Conservation (phyloP, 2,113 vertebrate genomes). For the Corythornis cristatus region DNA sequence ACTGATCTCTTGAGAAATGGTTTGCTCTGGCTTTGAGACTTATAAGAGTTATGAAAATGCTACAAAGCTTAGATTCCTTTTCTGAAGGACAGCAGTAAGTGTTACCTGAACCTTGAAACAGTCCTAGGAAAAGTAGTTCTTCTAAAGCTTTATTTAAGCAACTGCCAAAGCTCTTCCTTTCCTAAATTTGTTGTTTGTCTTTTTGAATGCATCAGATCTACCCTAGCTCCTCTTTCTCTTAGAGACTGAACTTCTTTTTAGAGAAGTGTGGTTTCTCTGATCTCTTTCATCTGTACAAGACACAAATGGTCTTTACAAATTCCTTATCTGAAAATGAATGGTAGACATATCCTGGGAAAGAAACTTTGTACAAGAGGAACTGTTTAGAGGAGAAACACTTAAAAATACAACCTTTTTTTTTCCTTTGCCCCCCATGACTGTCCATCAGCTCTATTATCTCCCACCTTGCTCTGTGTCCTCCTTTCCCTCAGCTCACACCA, state of each 20-base stretch:
- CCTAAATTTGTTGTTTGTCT: not conserved
- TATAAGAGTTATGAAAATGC: not conserved
- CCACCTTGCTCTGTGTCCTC: not conserved
- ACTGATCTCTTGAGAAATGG: not conserved
- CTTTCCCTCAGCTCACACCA: not conserved
- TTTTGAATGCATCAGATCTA: not conserved
- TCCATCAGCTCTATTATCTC: not conserved
- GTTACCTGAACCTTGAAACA: not conserved
- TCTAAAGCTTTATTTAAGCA: not conserved
- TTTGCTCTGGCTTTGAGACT: not conserved
- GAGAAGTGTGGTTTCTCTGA: not conserved
- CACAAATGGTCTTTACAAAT: not conserved
- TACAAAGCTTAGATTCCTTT: not conserved
- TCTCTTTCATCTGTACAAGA: not conserved
- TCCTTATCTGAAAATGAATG: not conserved
- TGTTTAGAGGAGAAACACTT: not conserved
- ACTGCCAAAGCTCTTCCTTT: not conserved
- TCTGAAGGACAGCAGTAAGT: not conserved
- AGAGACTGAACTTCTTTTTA: not conserved
- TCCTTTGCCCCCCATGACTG: not conserved
- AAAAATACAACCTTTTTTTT: not conserved
- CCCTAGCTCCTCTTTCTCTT: not conserved
- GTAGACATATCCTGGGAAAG: not conserved
- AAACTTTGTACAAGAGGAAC: not conserved
- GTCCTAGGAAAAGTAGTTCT: not conserved